phyloP scores from a whole-genome alignment of 2,113 vertebrate species.

The Caracal caracal region DNA sequence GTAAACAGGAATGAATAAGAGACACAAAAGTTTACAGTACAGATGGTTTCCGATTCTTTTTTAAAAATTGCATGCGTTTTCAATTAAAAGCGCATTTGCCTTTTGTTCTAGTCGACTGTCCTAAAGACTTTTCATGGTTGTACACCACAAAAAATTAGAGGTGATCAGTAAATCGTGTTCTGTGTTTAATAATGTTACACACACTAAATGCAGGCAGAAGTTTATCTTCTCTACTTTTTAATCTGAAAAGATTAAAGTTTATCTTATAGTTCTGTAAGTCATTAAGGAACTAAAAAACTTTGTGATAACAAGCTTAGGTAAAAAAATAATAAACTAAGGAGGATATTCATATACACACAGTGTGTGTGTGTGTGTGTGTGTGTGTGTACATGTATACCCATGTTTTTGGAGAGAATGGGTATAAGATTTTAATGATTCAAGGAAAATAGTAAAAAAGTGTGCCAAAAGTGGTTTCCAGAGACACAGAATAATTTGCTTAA shows the following conservation, averaged over 20 bases:
- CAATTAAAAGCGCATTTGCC: slow-evolving; percentile 65
- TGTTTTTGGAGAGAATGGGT: background rate
- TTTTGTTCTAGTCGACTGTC: slow-evolving; percentile 48
- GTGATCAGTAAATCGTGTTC: background rate
- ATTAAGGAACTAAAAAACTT: background rate
- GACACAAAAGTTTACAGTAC: slow-evolving; percentile 76
- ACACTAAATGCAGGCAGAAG: background rate
- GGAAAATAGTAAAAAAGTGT: slow-evolving; percentile 39
- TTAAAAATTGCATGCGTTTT: slow-evolving; percentile 56
- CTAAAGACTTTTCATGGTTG: background rate
- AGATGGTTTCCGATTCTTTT: slow-evolving; percentile 69
- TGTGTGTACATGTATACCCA: background rate
- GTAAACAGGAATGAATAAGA: slow-evolving; percentile 83
- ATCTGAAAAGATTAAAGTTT: background rate
- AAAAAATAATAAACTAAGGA: background rate
- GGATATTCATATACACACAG: background rate
- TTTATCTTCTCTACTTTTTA: background rate
- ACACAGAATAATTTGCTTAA: slow-evolving; percentile 28
- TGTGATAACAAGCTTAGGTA: background rate
- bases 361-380: background rate
- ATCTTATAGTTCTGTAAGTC: background rate
- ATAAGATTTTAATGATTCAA: slow-evolving; percentile 23
- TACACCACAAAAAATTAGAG: background rate
- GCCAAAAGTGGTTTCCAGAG: slow-evolving; percentile 47
- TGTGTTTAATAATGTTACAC: background rate